Evolutionary conservation across 2,797 vertebrate genomes (phyloP).

Genomic region (Spondyliosoma cantharus): DNA sequence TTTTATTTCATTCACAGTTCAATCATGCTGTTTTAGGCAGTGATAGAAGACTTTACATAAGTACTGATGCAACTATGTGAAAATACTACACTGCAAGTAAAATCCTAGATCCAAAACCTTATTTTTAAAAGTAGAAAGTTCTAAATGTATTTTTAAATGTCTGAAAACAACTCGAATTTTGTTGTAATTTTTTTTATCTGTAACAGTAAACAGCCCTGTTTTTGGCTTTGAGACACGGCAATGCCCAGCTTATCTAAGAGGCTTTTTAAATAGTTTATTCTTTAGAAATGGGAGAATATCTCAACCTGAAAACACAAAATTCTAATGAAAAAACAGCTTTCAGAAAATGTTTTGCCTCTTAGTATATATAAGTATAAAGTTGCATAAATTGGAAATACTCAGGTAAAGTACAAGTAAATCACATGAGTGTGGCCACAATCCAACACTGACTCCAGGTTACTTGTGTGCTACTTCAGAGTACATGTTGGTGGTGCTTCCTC

Average conservation of each 20-base stretch:
- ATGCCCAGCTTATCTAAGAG: not conserved
- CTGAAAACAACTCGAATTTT: too few relatives aligned
- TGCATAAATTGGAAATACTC: not conserved
- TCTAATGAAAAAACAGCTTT: not conserved
- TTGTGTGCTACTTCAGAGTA: not conserved
- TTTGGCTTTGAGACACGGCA: not conserved
- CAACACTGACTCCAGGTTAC: not conserved
- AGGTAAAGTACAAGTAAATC: not conserved
- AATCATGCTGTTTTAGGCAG: slow-evolving; percentile 4
- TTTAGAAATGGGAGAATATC: not conserved
- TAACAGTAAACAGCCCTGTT: not conserved
- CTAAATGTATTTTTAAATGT: too few relatives aligned
- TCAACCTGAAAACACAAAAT: too few relatives aligned
- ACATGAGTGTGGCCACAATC: not conserved
- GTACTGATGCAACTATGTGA: not conserved
- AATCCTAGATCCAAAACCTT: too few relatives aligned
- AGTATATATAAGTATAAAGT: not conserved
- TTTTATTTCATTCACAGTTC: slow-evolving; percentile 15
- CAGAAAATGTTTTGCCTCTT: not conserved
- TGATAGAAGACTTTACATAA: not conserved
- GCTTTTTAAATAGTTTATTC: not conserved
- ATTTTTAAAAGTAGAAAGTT: not conserved
- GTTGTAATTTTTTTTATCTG: too few relatives aligned
- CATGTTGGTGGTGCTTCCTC: not conserved
- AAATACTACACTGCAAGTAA: not conserved